Conservation (phyloP, 2,113 vertebrate genomes). For the Phalacrocorax pelagicus region DNA sequence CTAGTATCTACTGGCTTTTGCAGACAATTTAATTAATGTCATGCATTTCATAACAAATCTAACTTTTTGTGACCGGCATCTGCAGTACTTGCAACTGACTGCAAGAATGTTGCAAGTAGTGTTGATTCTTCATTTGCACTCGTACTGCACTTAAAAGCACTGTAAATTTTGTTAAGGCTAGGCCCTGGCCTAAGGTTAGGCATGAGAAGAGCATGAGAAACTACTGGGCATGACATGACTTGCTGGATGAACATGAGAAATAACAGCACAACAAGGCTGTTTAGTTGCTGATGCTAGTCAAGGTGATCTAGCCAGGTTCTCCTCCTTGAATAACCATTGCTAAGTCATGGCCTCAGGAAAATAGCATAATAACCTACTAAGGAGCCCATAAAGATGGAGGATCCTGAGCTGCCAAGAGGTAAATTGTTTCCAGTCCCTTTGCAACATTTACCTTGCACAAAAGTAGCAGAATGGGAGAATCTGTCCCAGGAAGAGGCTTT, state of each 20-base stretch:
- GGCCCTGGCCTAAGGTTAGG: background rate
- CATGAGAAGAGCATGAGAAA: background rate
- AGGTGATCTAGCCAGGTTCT: background rate
- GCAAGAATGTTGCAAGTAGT: background rate
- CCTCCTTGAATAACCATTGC: background rate
- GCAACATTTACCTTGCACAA: accelerated
- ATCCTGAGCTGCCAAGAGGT: background rate
- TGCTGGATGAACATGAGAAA: background rate
- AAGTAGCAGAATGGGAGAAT: background rate
- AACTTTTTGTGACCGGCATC: background rate
- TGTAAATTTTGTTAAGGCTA: background rate
- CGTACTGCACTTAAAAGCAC: background rate
- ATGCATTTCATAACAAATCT: background rate
- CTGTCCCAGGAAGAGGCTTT: background rate
- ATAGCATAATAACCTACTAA: background rate
- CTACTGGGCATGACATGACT: background rate
- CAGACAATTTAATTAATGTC: background rate
- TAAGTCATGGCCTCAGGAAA: background rate
- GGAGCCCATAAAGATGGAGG: background rate
- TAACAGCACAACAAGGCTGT: background rate
- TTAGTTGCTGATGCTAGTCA: background rate
- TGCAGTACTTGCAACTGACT: background rate
- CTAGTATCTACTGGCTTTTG: background rate
- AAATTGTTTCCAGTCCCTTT: background rate
- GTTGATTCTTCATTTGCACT: background rate